A percentile compares a stretch with the other conserved stretches of the same genome.
Conservation (phyloP, 2,888 invertebrate species). For the Byasa hedistus region DNA sequence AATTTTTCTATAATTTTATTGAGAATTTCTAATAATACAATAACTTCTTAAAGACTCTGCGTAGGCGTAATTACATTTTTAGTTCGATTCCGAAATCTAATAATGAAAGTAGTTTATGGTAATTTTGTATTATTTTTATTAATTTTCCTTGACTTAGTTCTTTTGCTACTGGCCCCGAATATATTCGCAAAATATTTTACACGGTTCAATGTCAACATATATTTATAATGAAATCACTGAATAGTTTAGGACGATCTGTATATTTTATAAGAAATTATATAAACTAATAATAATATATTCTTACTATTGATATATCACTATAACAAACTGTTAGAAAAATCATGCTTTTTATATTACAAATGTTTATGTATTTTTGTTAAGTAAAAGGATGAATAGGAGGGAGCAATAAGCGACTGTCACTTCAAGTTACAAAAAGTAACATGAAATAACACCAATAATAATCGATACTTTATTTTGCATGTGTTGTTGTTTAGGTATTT, state of each 20-base stretch:
- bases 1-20: background rate
- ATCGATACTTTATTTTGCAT: background rate
- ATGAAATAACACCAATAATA: too few species aligned
- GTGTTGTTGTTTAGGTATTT: background rate
- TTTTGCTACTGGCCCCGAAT: slow-evolving; percentile 1
- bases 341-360: too few species aligned
- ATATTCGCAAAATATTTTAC: background rate
- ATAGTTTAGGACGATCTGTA: background rate
- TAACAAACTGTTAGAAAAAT: too few species aligned
- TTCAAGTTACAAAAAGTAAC: too few species aligned
- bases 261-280: too few species aligned
- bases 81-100: background rate
- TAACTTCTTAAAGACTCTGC: too few species aligned
- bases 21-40: too few species aligned
- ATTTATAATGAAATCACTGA: background rate
- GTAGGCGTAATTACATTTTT: background rate
- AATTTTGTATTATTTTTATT: background rate
- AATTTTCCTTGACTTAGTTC: background rate
- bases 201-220: background rate
- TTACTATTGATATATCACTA: too few species aligned
- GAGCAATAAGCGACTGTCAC: too few species aligned
- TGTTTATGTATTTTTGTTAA: too few species aligned
- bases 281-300: too few species aligned
- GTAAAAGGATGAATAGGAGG: too few species aligned
- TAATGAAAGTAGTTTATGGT: background rate